Evolutionary conservation across 1,140 invertebrate species (phyloP), one percentile per base, ranked within the genome.

Genomic region (Pogonomyrmex californicus): DNA sequence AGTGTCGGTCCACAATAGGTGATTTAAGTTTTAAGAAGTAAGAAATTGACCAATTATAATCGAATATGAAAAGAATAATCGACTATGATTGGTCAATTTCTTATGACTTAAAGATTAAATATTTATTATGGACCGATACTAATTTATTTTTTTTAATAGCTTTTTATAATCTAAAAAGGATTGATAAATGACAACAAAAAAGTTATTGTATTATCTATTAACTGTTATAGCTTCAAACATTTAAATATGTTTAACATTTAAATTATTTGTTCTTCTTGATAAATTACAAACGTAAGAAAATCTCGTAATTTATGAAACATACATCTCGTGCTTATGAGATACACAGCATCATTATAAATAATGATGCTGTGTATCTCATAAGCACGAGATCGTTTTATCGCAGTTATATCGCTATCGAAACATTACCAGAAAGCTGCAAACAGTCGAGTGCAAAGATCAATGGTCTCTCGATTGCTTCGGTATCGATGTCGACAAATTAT

Each of bases 371-470:
- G 12, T 49, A 82, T 73, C 54, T 82, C n/a, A 23, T 56, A 38
- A 17, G 33, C 17, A 23, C 6, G n/a, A 54, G 51, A 83, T 73
- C 54, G n/a, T 2, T 36, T 60, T 83, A 83, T 83, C 79, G 3
- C 41, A 71, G 47, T 49, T 83, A 5, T 83, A 33, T 33, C 10
- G 44, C 12, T 68, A 83, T 47, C 56, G 17, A 60, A 83, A 60
- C n/a, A 83, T 75, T 83, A 58, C 3, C 54, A 60, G 68, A 83
- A 73, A 49, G 54, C 12, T 62, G 7, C n/a, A 71, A 77, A 77
- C 82, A 86, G 49, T 65, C n/a, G 38, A 86, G 88, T 86, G 54
- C 75, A 89, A 89, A 86, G 82, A 60, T 88, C 82, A 78, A 68
- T 49, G 66, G 58, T 89, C 47, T 51, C 23, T 33, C 62, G 44